Base-by-base conservation (phyloP, 2,888 invertebrate genomes). In the Lissocephala sabroskyi region DNA sequence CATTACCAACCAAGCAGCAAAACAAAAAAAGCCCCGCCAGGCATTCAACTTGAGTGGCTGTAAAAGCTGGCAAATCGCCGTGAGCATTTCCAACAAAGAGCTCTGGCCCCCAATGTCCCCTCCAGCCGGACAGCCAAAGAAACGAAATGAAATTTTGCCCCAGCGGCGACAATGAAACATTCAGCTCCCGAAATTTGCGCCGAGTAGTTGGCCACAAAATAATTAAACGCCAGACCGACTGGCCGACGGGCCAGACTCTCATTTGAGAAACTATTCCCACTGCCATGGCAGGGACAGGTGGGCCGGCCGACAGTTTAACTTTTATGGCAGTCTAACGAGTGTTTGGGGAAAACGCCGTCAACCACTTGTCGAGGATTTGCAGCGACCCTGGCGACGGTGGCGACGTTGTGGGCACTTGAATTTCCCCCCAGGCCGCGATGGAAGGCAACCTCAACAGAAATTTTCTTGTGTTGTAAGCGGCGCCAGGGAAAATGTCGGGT, bases 11-110 rank as follows among this genome's bases (percentile, higher is more conserved):
- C n/a, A n/a, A n/a, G n/a, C n/a, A n/a, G n/a, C n/a, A n/a, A n/a
- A n/a, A n/a, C n/a, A n/a, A n/a, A 52, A 56, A 35, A 39, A 49
- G 23, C 57, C 40, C 60, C 71, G 55, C 59, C 45, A 67, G 68
- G 52, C 73, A 62, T 76, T 64, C 51, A 75, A 49, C 59, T 67
- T 62, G 56, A 75, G 76, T 67, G 59, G 76, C 73, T 64, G 59
- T 71, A 67, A 68, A 62, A 53, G 75, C 54, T 61, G 35, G 10
- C n/a, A n/a, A n/a, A n/a, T n/a, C 46, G 45, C 44, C 40, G 26
- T 39, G 65, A 48, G 55, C 49, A 60, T 52, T 37, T 32, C 23
- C 32, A 16, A 49, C 37, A 30, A 7, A 30, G n/a, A 30, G 11
- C 30, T 30, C 30, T 30, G 39, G 49, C 51, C n/a, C n/a, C n/a